These are phyloP conservation scores for Apamea monoglypha DNA, from an alignment of 2,888 invertebrate genomes.

Conservation along the genomic window DNA sequence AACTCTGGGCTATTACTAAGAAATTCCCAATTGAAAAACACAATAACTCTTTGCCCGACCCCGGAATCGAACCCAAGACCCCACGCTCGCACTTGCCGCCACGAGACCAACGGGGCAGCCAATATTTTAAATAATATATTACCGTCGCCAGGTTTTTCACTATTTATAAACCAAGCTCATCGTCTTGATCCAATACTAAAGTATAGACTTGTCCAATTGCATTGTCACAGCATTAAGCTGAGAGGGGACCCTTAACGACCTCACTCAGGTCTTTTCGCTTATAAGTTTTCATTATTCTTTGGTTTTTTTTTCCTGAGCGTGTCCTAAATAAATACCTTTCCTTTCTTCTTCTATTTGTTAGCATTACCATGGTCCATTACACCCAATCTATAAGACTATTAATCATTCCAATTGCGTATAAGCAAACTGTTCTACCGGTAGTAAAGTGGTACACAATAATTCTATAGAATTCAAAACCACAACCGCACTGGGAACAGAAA, in stretches of 20 bases:
- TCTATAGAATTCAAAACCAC: constrained; percentile 3
- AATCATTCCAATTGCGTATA: neutral
- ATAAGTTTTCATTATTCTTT: neutral
- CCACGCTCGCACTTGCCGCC: no score
- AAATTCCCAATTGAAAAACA: no score
- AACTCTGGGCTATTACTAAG: no score
- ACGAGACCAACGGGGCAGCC: no score
- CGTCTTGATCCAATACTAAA: neutral
- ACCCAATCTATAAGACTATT: neutral
- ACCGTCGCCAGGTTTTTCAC: no score
- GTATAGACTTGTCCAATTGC: neutral
- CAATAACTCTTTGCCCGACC: no score
- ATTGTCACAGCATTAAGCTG: neutral
- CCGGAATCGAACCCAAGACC: no score
- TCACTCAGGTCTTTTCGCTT: neutral
- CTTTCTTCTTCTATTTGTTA: neutral
- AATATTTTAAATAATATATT: neutral
- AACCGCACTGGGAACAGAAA: constrained; percentile 26
- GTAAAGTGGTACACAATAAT: constrained; percentile 4
- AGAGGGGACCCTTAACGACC: neutral
- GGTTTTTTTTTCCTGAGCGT: no score
- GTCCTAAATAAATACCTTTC: neutral
- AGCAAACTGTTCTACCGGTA: neutral
- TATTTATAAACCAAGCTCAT: neutral
- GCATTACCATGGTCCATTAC: neutral